Conservation (phyloP, 2,888 invertebrate genomes). For the Anarsia innoxiella region DNA sequence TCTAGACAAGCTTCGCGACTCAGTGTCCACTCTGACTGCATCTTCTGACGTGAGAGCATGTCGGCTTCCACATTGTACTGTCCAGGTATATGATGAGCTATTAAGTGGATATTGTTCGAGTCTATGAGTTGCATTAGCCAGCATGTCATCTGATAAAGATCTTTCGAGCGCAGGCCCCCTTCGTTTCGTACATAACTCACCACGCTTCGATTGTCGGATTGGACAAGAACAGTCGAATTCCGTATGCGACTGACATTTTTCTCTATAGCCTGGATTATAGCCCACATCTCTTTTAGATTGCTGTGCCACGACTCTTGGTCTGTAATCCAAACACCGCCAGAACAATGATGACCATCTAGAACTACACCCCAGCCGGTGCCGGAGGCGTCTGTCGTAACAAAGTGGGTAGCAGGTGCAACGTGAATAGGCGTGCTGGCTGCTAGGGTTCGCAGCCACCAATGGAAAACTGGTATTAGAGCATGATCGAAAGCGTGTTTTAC, state of each 20-base stretch:
- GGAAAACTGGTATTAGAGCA: background rate
- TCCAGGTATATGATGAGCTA: constrained; percentile 21
- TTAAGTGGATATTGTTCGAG: constrained; percentile 5
- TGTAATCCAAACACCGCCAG: constrained; percentile 14
- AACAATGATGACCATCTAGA: constrained; percentile 5
- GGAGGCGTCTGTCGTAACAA: constrained; percentile 23
- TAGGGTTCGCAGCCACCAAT: background rate
- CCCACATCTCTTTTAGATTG: constrained; percentile 22
- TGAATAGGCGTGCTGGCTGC: constrained; percentile 1
- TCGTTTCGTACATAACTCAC: constrained; percentile 10
- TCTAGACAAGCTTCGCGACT: background rate
- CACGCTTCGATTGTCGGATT: constrained; percentile 23
- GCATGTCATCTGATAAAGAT: background rate
- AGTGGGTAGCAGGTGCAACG: background rate
- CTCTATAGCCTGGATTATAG: constrained; percentile 1
- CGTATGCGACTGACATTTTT: background rate
- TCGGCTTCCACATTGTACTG: constrained; percentile 23
- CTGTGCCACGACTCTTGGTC: constrained; percentile 20
- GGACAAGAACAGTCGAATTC: constrained; percentile 8
- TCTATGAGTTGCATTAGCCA: background rate
- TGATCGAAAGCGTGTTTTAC: background rate
- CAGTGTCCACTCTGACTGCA: constrained; percentile 21
- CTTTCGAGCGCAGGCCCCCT: constrained; percentile 2
- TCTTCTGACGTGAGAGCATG: constrained; percentile 16
- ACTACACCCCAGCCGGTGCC: constrained; percentile 21